Evolutionary conservation across 2,888 invertebrate genomes (phyloP), one percentile per base, ranked within the genome.

Genomic region (Rhogogaster chlorosoma): DNA sequence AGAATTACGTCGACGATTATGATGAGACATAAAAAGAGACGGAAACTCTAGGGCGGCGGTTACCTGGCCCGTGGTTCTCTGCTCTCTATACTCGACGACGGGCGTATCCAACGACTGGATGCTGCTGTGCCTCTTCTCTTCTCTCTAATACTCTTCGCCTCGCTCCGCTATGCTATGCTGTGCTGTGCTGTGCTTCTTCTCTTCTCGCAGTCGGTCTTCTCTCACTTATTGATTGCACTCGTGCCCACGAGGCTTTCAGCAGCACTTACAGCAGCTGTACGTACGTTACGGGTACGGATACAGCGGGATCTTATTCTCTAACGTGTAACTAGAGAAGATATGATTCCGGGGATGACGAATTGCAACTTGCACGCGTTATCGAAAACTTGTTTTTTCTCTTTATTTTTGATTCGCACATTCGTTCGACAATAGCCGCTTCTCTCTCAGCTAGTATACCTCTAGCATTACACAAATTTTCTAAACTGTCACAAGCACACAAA

Each of bases 221-320:
- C 80, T 80, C 80, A 80, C 80, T 80, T 80, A 80, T 80, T 42
- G 80, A 80, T 80, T 80, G 80, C 80, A 80, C 78, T 26, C 67
- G 80, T 61, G 26, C 26, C 80, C 80, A 80, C 80, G 80, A 80
- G 80, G 80, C 80, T 64, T 61, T 64, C 38, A n/a, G 38, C 80
- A 61, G 29, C 67, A 67, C 67, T 67, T 67, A 67, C 32, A 67
- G 49, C 53, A 22, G n/a, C 36, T 42, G 36, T 38, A 26, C 42
- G n/a, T 73, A 42, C 26, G 42, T 10, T 22, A 61, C 2, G 22
- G 18, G 49, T 53, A 53, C 42, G 42, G 42, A 12, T 45, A 45
- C 53, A 53, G 53, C 53, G 53, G 7, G n/a, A 2, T 18, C 6
- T 53, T n/a, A 53, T n/a, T n/a, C n/a, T 53, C 6, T 53, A n/a